Base-by-base conservation (phyloP, 2,888 invertebrate species). In the Lithophane socia region DNA sequence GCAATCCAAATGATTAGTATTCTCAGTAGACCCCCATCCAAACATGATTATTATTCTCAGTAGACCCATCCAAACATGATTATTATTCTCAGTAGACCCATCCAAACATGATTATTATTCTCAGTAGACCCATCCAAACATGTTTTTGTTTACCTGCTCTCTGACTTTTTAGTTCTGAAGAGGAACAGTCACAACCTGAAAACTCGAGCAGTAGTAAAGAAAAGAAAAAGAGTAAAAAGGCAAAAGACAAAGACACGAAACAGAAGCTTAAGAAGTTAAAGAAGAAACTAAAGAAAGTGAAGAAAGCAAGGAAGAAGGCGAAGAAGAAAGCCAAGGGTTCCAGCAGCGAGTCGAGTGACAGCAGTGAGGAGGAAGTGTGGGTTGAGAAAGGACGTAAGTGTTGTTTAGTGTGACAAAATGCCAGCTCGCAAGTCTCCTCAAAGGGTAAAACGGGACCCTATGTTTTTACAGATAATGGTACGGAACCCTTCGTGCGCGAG, bases 351-450 rank as follows among this genome's bases (percentile, higher is more conserved):
- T 94, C 94, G 16, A 92, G 93, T 73, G 92, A 94, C 0, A 94
- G 94, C 18, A 83, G 82, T 44, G 96, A 94, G 47, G 97, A 97
- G 79, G 98, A 98, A 78, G 93, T 97, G 75, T 98, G 98, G 98
- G 97, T 98, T 2, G 98, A 98, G 90, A 98, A 98, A 94, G 97
- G 97, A 93, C 47, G 73, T 73, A 73, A 73, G 73, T 73, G 13
- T 47, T 58, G 9, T 21, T 44, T 42, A 24, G n/a, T 37, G n/a
- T 58, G 9, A 47, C 9, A 8, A 29, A 18, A 56, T 56, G 29
- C 21, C 8, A n/a, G 16, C 10, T 24, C 9, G 5, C 24, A 21
- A 2, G 10, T 21, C 5, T 5, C 29, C 29, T 29, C 29, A 29
- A 29, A 29, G 29, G 29, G 29, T 29, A 29, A 29, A 29, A 29